Conservation (phyloP, 2,797 vertebrate species). For the Protosalanx chinensis region DNA sequence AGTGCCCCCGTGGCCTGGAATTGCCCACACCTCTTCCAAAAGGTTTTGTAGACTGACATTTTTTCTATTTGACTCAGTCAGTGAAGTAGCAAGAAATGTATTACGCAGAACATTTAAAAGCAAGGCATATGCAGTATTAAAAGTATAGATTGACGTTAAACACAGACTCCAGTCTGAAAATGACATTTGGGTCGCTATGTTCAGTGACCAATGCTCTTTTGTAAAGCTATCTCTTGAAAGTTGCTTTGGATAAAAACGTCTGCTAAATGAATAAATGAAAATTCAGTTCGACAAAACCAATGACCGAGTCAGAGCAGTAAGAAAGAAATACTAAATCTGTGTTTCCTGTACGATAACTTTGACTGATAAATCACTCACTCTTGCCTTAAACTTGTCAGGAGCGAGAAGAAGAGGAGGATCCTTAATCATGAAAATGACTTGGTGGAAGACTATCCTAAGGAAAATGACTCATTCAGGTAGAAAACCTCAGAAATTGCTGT, state of each 20-base stretch:
- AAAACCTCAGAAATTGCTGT: neutral
- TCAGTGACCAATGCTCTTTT: too few relatives aligned
- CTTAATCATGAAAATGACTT: conserved; percentile 82
- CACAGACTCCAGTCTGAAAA: neutral
- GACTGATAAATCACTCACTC: neutral
- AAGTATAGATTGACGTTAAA: neutral
- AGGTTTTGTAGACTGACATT: too few relatives aligned
- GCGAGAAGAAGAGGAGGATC: conserved; percentile 90
- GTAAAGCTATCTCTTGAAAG: too few relatives aligned
- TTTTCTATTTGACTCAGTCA: too few relatives aligned
- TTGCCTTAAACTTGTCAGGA: conserved; percentile 55
- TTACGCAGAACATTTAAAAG: too few relatives aligned
- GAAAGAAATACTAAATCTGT: neutral
- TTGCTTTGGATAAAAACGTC: too few relatives aligned
- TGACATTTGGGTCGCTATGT: neutral
- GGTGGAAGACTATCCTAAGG: conserved; percentile 95
- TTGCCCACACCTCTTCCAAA: too few relatives aligned
- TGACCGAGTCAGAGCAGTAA: neutral
- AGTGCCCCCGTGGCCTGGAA: too few relatives aligned
- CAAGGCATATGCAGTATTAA: neutral
- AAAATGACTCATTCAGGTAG: conserved; percentile 97
- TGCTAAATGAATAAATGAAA: neutral
- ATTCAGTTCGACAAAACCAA: neutral
- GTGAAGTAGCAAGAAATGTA: too few relatives aligned
- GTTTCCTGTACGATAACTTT: neutral